These are phyloP conservation scores for Hetaerina titia DNA, from an alignment of 2,888 invertebrate species.

Conservation along the genomic window DNA sequence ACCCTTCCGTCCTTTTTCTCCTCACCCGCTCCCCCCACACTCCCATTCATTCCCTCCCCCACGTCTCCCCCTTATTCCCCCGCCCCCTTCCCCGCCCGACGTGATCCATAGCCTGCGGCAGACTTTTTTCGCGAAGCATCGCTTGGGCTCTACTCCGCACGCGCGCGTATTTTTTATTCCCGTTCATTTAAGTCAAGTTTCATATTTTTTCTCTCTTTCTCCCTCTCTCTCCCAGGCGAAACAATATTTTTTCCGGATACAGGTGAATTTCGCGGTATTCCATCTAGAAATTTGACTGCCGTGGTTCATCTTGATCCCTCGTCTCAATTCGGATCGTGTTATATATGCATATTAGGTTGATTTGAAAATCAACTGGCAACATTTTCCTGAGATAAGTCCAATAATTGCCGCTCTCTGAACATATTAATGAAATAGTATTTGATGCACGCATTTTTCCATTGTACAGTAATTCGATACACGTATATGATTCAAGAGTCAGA, in stretches of 20 bases:
- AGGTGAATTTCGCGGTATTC: too few species aligned
- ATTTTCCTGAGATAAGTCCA: too few species aligned
- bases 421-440: too few species aligned
- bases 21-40: neutral
- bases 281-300: too few species aligned
- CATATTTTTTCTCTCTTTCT: too few species aligned
- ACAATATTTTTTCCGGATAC: too few species aligned
- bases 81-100: neutral
- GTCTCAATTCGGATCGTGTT: neutral
- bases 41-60: neutral
- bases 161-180: neutral
- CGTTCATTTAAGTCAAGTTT: neutral
- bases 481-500: too few species aligned
- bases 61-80: neutral
- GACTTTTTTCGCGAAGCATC: constrained; percentile 22
- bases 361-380: neutral
- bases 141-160: neutral
- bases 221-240: too few species aligned
- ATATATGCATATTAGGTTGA: constrained; percentile 23
- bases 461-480: too few species aligned
- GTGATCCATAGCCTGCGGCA: constrained; percentile 54
- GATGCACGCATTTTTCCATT: too few species aligned
- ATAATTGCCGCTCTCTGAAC: too few species aligned
- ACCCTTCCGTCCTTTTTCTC: neutral
- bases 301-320: neutral